A percentile compares a stretch with the other conserved stretches of the same genome.
Conservation (phyloP, 2,797 vertebrate species). For the Mormyrops boulengeri region DNA sequence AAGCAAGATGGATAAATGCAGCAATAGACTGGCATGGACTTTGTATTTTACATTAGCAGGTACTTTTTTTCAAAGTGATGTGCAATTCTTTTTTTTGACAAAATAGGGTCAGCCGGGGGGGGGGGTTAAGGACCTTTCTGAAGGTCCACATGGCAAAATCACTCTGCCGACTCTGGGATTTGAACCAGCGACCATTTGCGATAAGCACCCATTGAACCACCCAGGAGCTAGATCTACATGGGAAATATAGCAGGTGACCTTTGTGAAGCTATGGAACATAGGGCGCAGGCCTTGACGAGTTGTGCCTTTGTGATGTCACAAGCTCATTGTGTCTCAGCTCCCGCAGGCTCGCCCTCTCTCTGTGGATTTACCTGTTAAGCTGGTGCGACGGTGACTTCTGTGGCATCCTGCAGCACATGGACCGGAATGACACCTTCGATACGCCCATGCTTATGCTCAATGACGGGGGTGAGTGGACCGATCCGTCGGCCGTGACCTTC, state of each 20-base stretch:
- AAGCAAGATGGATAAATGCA: neutral
- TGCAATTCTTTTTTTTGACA: too few species aligned
- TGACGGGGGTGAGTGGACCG: constrained; percentile 66
- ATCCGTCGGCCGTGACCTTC: neutral
- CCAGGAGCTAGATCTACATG: neutral
- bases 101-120: too few species aligned
- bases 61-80: too few species aligned
- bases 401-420: constrained; percentile 79
- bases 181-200: neutral
- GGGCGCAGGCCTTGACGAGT: neutral
- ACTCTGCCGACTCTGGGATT: neutral
- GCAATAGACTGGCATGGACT: neutral
- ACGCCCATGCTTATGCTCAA: constrained; percentile 76
- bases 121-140: too few species aligned
- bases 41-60: neutral
- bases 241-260: neutral
- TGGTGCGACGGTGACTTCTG: constrained; percentile 67
- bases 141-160: neutral
- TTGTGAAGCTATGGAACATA: neutral
- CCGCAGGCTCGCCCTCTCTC: constrained; percentile 72
- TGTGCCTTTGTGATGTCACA: neutral
- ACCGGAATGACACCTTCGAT: constrained; percentile 59
- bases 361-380: constrained; percentile 85
- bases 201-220: neutral
- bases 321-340: neutral